These are phyloP conservation scores for Aspidiotus rigidus DNA, from an alignment of 2,888 invertebrate species.

Conservation along the genomic window DNA sequence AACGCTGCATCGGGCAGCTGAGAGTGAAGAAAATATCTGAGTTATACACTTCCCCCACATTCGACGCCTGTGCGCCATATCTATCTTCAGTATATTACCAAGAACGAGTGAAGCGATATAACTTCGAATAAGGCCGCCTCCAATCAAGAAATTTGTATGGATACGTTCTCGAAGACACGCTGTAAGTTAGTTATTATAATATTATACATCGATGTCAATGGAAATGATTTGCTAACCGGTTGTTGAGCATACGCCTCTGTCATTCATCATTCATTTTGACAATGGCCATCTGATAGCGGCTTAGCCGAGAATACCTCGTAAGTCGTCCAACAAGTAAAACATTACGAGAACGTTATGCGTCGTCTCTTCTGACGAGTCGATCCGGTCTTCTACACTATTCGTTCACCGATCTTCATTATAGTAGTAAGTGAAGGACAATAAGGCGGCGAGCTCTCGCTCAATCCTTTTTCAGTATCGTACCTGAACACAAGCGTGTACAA, in stretches of 20 bases:
- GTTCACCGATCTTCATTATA: too few species aligned
- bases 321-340: constrained; percentile 10
- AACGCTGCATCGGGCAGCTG: neutral
- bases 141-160: constrained; percentile 30
- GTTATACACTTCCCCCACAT: neutral
- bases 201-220: constrained; percentile 29
- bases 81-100: neutral
- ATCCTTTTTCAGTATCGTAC: neutral
- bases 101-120: neutral
- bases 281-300: constrained; percentile 32
- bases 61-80: constrained; percentile 3
- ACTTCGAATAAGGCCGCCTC: constrained; percentile 19
- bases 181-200: constrained; percentile 30
- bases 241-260: constrained; percentile 31
- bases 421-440: too few species aligned
- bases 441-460: too few species aligned
- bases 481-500: constrained; percentile 18
- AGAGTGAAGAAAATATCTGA: neutral
- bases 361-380: neutral
- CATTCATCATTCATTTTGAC: constrained; percentile 33
- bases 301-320: neutral
- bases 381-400: too few species aligned
- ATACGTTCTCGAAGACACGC: constrained; percentile 21
- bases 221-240: constrained; percentile 33
- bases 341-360: neutral